Percentiles rank a stretch among this genome's conserved stretches.
These are phyloP conservation scores for Odontothrips loti DNA, from an alignment of 2,888 invertebrate species.

Conservation along the genomic window DNA sequence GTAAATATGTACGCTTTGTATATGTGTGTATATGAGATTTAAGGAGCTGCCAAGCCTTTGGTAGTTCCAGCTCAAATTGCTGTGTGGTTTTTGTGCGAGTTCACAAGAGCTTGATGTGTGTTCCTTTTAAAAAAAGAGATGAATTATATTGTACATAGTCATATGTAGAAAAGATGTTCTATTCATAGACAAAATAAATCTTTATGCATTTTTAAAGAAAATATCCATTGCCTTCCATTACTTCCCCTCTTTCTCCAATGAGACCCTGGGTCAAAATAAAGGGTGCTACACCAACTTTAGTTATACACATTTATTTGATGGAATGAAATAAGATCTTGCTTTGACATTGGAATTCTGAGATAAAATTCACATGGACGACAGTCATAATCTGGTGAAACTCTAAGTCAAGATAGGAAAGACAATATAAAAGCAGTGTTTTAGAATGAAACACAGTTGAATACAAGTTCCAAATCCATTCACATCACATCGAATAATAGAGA, in stretches of 20 bases:
- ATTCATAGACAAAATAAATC: conserved; percentile 16
- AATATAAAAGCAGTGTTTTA: neutral
- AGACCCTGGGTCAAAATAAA: no score
- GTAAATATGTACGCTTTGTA: neutral
- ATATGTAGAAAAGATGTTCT: conserved; percentile 21
- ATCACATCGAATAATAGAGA: neutral
- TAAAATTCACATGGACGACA: no score
- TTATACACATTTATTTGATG: neutral
- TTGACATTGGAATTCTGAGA: neutral
- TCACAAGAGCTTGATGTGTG: neutral
- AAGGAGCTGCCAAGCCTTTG: neutral
- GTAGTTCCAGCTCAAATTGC: conserved; percentile 3
- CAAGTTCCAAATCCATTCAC: neutral
- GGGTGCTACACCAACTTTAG: neutral
- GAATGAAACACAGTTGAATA: neutral
- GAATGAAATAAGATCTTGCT: neutral
- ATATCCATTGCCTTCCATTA: no score
- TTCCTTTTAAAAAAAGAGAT: conserved; percentile 15
- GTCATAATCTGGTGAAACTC: no score
- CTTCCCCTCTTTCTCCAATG: no score
- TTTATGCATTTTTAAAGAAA: conserved; percentile 1
- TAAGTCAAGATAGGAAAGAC: neutral
- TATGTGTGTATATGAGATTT: neutral
- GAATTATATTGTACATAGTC: neutral
- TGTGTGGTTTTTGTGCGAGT: neutral